These are phyloP conservation scores for Hozukius guyotensis DNA, from an alignment of 2,797 vertebrate species.

Conservation along the genomic window DNA sequence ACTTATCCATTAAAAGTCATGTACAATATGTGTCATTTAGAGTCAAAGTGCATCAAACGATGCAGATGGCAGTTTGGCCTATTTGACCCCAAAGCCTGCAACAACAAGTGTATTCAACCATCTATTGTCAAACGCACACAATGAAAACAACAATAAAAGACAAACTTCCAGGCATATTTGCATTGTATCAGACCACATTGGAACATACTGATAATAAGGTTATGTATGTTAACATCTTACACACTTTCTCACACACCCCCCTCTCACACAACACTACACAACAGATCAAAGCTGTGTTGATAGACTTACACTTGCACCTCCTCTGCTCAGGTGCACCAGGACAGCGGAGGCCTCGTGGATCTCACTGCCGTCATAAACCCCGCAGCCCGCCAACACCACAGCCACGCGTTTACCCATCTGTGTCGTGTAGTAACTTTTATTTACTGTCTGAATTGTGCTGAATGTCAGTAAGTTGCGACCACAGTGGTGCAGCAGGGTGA, in stretches of 20 bases:
- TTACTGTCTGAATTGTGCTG: background rate
- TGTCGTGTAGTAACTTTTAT: background rate
- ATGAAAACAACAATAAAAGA: background rate
- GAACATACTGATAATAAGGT: background rate
- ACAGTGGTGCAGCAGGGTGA: constrained; percentile 46
- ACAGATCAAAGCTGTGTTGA: rapidly evolving
- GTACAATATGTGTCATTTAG: background rate
- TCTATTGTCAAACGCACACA: too few relatives aligned
- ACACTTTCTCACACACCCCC: too few relatives aligned
- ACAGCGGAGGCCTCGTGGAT: constrained; percentile 84
- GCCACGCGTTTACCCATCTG: constrained; percentile 84
- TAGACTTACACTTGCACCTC: constrained; percentile 78
- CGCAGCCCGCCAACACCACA: constrained; percentile 85
- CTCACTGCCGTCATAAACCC: constrained; percentile 85
- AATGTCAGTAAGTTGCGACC: background rate
- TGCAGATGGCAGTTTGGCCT: background rate
- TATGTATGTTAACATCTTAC: background rate
- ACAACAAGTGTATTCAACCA: background rate
- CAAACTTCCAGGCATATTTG: too few relatives aligned
- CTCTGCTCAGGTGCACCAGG: constrained; percentile 84
- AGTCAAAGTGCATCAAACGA: background rate
- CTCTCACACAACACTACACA: background rate
- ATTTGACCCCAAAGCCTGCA: background rate
- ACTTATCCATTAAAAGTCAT: background rate
- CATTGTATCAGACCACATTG: background rate